Conservation (phyloP, 2,888 invertebrate genomes). For the Eristalis intricaria region DNA sequence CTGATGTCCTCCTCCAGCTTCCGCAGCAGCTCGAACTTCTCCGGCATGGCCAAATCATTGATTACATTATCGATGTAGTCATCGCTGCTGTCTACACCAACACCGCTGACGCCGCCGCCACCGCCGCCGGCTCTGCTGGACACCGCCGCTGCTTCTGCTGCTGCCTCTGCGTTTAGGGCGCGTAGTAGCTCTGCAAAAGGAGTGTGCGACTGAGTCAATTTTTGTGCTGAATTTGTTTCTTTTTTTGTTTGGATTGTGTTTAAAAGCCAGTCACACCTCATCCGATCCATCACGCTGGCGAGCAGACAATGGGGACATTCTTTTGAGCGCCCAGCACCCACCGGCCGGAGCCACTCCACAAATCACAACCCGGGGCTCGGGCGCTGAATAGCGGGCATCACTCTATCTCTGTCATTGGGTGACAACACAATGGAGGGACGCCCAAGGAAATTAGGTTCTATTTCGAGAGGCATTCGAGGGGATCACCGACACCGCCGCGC, state of each 20-base stretch:
- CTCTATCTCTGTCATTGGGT: constrained; percentile 38
- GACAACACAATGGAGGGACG: constrained; percentile 7
- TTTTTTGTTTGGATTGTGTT: background rate
- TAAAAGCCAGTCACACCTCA: constrained; percentile 27
- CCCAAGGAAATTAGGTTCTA: constrained; percentile 68
- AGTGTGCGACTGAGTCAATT: background rate
- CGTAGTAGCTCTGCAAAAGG: constrained; percentile 76
- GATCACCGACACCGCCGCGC: background rate
- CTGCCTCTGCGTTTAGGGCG: constrained; percentile 77
- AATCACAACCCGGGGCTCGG: background rate
- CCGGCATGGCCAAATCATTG: constrained; percentile 77
- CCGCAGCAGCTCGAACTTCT: constrained; percentile 78
- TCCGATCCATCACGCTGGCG: constrained; percentile 17
- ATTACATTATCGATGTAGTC: constrained; percentile 78
- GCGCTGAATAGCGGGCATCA: constrained; percentile 9
- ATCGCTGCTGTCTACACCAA: constrained; percentile 67
- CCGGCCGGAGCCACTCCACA: background rate
- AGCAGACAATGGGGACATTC: constrained; percentile 24
- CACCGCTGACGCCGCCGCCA: constrained; percentile 17
- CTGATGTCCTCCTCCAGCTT: constrained; percentile 79
- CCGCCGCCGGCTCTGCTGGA: constrained; percentile 68
- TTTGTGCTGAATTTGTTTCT: background rate
- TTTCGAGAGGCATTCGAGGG: constrained; percentile 32
- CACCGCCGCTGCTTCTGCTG: constrained; percentile 72
- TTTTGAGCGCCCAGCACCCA: background rate